Conservation (phyloP, 2,113 vertebrate genomes). For the Lynx canadensis region DNA sequence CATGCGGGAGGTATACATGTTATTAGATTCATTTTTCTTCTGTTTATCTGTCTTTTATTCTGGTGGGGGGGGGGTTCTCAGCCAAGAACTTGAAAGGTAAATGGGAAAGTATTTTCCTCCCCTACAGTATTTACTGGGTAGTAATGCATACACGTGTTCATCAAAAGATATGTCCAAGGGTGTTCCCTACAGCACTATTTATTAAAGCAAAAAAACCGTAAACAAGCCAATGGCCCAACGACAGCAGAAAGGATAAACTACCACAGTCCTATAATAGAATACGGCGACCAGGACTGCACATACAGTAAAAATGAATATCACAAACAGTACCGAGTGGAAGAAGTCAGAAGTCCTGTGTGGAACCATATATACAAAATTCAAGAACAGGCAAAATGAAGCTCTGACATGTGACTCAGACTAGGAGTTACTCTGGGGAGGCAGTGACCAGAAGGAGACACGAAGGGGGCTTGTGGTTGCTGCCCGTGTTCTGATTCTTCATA, state of each 20-base stretch:
- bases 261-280: neutral
- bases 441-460: neutral
- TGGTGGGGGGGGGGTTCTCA: neutral
- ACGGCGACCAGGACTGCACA: neutral
- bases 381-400: neutral
- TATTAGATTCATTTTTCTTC: slow-evolving; percentile 15
- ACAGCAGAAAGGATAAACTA: neutral
- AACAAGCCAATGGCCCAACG: neutral
- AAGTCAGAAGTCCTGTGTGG: neutral
- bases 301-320: neutral
- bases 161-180: neutral
- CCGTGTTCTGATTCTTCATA: neutral
- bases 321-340: neutral
- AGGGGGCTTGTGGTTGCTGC: neutral
- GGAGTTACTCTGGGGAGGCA: neutral
- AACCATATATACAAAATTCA: neutral
- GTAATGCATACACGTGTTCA: neutral
- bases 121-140: neutral
- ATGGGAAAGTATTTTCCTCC: neutral
- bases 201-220: slow-evolving; percentile 13
- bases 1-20: neutral
- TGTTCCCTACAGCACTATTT: neutral
- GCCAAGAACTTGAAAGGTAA: neutral
- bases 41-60: slow-evolving; percentile 7
- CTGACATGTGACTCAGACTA: neutral